Evolutionary conservation across 1,140 invertebrate species (phyloP).

Genomic region (Ips nitidus): DNA sequence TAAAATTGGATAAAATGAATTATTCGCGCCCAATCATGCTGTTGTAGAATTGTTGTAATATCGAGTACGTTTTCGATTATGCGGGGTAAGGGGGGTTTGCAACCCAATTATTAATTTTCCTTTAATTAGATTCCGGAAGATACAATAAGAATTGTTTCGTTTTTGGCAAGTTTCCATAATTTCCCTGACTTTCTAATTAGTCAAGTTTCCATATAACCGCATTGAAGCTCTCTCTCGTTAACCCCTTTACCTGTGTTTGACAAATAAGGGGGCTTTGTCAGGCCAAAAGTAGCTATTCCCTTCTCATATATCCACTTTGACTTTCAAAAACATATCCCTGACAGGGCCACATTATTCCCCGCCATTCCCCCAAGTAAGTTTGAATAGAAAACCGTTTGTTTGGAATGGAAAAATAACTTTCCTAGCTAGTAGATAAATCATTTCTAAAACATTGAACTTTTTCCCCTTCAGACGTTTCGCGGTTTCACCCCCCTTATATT

Average conservation of each 20-base stretch:
- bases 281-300: not conserved
- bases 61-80: too few relatives aligned
- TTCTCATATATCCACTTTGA: constrained; percentile 2
- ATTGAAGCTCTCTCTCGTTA: constrained; percentile 5
- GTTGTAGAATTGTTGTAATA: too few relatives aligned
- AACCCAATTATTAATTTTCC: too few relatives aligned
- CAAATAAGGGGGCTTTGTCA: constrained; percentile 10
- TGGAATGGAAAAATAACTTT: too few relatives aligned
- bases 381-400: too few relatives aligned
- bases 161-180: not conserved
- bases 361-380: too few relatives aligned
- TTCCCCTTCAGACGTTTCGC: constrained; percentile 9
- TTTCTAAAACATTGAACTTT: constrained; percentile 29
- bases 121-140: too few relatives aligned
- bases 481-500: constrained; percentile 17
- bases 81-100: too few relatives aligned
- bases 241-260: constrained; percentile 8
- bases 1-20: too few relatives aligned
- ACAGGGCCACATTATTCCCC: too few relatives aligned
- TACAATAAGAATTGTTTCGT: too few relatives aligned
- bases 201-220: not conserved
- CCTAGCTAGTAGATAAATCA: constrained; percentile 16
- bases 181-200: constrained; percentile 3
- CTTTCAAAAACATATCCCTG: constrained; percentile 5
- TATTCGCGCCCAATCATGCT: too few relatives aligned